Conservation (phyloP, 2,888 invertebrate genomes). For the Scelioninae gen. 1 region DNA sequence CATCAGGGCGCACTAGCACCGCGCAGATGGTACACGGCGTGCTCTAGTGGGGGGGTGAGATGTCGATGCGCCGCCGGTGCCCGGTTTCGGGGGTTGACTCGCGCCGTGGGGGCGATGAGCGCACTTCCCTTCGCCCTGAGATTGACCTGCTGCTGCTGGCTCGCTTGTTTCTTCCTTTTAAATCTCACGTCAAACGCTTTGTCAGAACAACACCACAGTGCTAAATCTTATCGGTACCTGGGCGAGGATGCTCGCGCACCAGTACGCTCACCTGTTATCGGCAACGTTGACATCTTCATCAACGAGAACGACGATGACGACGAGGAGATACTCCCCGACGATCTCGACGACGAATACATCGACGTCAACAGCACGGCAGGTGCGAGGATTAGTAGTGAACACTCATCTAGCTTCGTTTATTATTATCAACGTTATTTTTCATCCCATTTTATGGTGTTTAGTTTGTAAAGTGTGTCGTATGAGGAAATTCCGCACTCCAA, state of each 20-base stretch:
- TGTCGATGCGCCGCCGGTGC: constrained; percentile 84
- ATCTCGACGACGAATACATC: constrained; percentile 81
- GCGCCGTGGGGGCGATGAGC: constrained; percentile 84
- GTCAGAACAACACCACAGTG: constrained; percentile 62
- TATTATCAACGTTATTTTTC: too few relatives aligned
- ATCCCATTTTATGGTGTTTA: too few relatives aligned
- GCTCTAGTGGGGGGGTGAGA: constrained; percentile 76
- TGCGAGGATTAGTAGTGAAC: constrained; percentile 69
- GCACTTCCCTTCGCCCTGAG: constrained; percentile 83
- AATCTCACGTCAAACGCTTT: constrained; percentile 68
- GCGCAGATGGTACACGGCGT: constrained; percentile 69
- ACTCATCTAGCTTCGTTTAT: too few relatives aligned
- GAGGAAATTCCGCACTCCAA: too few relatives aligned
- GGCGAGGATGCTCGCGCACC: constrained; percentile 66
- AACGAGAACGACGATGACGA: constrained; percentile 82
- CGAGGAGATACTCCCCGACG: constrained; percentile 79
- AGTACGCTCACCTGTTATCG: constrained; percentile 72
- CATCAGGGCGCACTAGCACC: constrained; percentile 63
- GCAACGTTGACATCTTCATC: constrained; percentile 74
- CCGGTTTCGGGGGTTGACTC: constrained; percentile 84
- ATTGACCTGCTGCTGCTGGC: constrained; percentile 81
- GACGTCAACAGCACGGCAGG: constrained; percentile 84
- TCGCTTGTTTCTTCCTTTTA: constrained; percentile 82
- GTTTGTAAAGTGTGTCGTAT: too few relatives aligned
- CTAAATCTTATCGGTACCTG: constrained; percentile 59